Percentiles rank a stretch among this genome's conserved stretches.
These are phyloP conservation scores for Manis pentadactyla DNA, from an alignment of 2,797 vertebrate genomes.

Conservation along the genomic window DNA sequence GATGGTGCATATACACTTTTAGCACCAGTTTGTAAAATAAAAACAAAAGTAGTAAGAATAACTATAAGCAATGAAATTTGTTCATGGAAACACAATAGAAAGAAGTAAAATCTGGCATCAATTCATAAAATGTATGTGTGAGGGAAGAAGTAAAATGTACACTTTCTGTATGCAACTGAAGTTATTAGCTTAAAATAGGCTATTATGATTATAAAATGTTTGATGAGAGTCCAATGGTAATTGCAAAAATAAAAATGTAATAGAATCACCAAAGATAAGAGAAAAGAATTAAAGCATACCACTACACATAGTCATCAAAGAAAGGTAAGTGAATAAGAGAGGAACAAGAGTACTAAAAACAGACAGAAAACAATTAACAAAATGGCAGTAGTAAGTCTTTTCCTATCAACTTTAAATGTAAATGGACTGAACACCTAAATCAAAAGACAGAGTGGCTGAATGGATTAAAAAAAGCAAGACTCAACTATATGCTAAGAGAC, in stretches of 20 bases:
- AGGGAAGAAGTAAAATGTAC: neutral
- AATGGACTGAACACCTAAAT: neutral
- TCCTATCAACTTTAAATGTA: neutral
- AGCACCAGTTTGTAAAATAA: neutral
- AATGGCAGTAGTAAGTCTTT: neutral
- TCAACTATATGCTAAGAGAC: neutral
- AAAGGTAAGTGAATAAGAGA: neutral
- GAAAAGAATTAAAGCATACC: neutral
- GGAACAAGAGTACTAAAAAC: neutral
- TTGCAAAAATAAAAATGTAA: neutral
- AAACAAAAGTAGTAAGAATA: neutral
- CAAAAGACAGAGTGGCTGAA: neutral
- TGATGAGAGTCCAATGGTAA: neutral
- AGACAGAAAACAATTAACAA: neutral
- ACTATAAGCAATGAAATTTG: neutral
- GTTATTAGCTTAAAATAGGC: neutral
- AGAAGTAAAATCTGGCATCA: neutral
- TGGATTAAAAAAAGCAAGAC: neutral
- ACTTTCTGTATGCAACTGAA: neutral
- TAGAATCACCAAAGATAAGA: neutral
- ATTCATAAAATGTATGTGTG: neutral
- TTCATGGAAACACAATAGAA: neutral
- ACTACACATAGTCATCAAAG: neutral
- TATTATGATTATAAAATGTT: neutral
- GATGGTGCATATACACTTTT: neutral